phyloP scores from a whole-genome alignment of 2,888 invertebrate species.

The Nephrotoma flavescens region DNA sequence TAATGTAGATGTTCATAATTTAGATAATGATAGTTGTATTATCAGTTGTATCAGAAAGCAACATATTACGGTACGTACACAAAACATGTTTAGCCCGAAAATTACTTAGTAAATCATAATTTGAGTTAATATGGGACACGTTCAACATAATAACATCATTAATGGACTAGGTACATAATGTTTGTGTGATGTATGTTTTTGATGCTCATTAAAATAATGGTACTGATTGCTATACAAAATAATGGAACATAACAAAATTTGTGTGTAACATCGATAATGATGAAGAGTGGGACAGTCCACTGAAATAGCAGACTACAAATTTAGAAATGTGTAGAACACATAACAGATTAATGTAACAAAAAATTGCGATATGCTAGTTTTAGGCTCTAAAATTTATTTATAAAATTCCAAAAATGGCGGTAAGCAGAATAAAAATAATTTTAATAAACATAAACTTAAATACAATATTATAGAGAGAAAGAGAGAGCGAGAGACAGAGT shows the following conservation, averaged over 20 bases:
- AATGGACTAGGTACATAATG: not conserved
- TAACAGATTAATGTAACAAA: not conserved
- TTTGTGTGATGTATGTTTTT: not conserved
- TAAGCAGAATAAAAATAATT: not conserved
- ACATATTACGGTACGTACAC: not conserved
- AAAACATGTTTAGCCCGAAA: not conserved
- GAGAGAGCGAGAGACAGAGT: not conserved
- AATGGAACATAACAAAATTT: not conserved
- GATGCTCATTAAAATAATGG: not conserved
- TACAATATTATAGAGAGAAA: not conserved
- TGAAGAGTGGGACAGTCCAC: not conserved
- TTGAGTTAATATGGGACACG: not conserved
- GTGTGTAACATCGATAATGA: not conserved
- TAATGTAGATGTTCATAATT: not conserved
- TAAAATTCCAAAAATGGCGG: not conserved
- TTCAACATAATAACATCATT: not conserved
- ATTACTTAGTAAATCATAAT: not conserved
- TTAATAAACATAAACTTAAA: not conserved
- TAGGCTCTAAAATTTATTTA: not conserved
- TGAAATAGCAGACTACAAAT: not conserved
- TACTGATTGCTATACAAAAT: not conserved
- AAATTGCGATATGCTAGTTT: not conserved
- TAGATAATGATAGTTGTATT: not conserved
- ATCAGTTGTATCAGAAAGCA: not conserved
- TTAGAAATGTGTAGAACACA: not conserved